phyloP scores from a whole-genome alignment of 2,888 invertebrate species.

The Xestoiulus laeticollis region DNA sequence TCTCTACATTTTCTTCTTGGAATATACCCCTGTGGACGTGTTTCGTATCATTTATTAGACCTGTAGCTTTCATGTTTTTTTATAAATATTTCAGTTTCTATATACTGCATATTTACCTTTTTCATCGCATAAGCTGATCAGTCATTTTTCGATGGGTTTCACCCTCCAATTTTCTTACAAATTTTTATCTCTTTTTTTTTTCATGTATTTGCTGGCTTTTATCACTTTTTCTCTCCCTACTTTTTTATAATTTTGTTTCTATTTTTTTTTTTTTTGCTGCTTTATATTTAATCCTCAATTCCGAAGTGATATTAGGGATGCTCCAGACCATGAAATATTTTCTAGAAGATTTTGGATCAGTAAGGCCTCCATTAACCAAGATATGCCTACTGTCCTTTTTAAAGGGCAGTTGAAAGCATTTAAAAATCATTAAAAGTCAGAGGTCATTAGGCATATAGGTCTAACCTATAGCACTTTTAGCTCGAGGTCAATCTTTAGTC shows the following conservation, averaged over 20 bases:
- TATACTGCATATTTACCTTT: background rate
- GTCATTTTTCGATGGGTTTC: constrained; percentile 41
- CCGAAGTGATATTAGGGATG: background rate
- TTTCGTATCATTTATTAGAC: constrained; percentile 34
- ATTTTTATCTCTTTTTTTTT: background rate
- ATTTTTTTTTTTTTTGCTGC: background rate
- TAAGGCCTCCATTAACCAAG: background rate
- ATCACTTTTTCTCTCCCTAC: background rate
- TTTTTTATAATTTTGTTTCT: background rate
- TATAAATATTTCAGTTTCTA: background rate
- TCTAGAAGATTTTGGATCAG: background rate
- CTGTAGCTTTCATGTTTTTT: background rate
- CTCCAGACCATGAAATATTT: background rate
- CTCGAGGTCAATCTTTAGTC: no score
- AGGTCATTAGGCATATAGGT: no score
- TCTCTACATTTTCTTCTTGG: background rate
- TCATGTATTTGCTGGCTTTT: background rate
- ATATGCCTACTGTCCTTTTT: no score
- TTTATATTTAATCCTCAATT: background rate
- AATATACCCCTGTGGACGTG: constrained; percentile 38
- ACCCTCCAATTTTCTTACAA: constrained; percentile 20
- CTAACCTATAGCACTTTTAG: no score
- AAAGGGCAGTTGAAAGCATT: no score
- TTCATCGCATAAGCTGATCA: constrained; percentile 38
- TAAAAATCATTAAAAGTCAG: no score